Conservation (phyloP, 35 echinoderm and acorn worm genomes). For the Anneissia japonica region DNA sequence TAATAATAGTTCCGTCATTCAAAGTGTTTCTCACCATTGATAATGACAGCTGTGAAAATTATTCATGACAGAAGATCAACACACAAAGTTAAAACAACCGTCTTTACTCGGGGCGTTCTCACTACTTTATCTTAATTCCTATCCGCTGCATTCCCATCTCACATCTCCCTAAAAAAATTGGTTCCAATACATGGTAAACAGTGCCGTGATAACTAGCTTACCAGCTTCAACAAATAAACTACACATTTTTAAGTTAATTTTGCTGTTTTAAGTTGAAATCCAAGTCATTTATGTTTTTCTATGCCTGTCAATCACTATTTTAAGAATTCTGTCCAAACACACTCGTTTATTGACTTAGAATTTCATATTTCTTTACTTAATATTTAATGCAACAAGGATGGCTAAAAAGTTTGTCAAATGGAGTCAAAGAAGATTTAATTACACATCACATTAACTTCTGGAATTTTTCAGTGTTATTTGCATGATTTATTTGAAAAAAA, state of each 20-base stretch:
- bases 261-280: not conserved
- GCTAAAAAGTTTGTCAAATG: not conserved
- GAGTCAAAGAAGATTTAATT: too few relatives aligned
- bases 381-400: not conserved
- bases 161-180: not conserved
- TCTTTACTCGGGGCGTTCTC: not conserved
- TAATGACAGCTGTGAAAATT: not conserved
- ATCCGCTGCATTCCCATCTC: not conserved
- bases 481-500: too few relatives aligned
- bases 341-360: not conserved
- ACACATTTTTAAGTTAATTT: not conserved
- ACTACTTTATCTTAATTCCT: not conserved
- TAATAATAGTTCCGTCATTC: not conserved
- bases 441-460: too few relatives aligned
- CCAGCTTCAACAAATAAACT: not conserved
- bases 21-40: not conserved
- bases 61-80: not conserved
- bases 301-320: not conserved
- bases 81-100: not conserved
- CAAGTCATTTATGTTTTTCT: not conserved
- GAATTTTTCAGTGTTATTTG: too few relatives aligned
- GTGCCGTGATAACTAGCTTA: not conserved
- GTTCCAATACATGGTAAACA: not conserved
- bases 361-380: not conserved
- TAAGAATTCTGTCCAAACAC: not conserved